Evolutionary conservation across 1,140 invertebrate genomes (phyloP).

Genomic region (Rhopalosiphum maidis): DNA sequence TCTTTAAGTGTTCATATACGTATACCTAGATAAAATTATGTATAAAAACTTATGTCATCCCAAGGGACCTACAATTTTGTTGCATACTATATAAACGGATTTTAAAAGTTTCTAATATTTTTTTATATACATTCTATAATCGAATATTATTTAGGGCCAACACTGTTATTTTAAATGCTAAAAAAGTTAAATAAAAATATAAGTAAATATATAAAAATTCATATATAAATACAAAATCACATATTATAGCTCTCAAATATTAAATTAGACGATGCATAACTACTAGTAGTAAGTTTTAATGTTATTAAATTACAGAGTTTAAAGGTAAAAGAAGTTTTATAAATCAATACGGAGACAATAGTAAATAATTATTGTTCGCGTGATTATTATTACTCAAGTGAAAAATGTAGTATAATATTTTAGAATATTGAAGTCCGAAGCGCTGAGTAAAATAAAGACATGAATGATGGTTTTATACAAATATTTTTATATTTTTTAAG

Average conservation of each 20-base stretch:
- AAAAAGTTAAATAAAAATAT: background rate
- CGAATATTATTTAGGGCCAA: background rate
- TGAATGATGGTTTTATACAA: background rate
- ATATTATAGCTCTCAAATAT: background rate
- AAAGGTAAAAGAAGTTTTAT: background rate
- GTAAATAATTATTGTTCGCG: background rate
- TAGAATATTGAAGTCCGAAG: background rate
- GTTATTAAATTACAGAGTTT: background rate
- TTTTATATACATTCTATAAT: background rate
- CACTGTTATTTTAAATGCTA: background rate
- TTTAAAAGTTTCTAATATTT: background rate
- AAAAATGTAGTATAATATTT: background rate
- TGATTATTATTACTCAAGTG: background rate
- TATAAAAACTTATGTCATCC: background rate
- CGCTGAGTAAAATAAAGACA: background rate
- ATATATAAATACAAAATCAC: background rate
- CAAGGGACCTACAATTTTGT: background rate
- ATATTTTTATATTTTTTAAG: too few relatives aligned
- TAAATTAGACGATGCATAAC: background rate
- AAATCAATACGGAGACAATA: background rate
- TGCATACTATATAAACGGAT: background rate
- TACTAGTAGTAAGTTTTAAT: background rate
- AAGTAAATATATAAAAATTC: background rate
- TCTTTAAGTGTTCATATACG: too few relatives aligned
- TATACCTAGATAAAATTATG: background rate